Base-by-base conservation (phyloP, 1,140 invertebrate species). In the Cyclargus thomasi region DNA sequence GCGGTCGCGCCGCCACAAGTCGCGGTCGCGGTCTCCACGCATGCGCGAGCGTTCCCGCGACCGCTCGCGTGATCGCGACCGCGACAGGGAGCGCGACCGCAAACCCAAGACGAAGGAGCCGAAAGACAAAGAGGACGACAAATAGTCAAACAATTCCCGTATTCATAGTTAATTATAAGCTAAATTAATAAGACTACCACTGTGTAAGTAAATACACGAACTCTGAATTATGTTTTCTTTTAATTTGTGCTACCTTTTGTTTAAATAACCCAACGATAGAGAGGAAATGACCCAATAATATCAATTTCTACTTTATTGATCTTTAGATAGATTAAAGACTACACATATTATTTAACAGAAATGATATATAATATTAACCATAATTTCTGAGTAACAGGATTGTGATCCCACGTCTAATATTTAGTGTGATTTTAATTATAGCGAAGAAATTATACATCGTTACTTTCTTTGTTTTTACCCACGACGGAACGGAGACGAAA, bases 71-170 rank as follows among this genome's bases (percentile, higher is more conserved):
- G 79, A 80, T 6, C 72, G 80, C 1, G 75, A 77, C 1, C 70
- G 81, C 0, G 76, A 76, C n/a, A 73, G 80, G 2, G 82, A 87
- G 64, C 72, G 84, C 22, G 83, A 86, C 23, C 80, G 83, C 17
- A 88, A 90, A 67, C 77, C 85, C 55, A 90, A 88, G 68, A 69
- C 64, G 10, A 88, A 88, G 71, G 84, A 88, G 57, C 47, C 72
- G n/a, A 88, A 90, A 69, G 86, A 90, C 4, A 88, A 90, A 71
- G 88, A 88, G 2, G 83, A 90, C n/a, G 85, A 90, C 0, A 86
- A 88, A 74, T 83, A 78, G 65, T 36, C 18, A 36, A 20, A 62
- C 59, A 62, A 20, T 35, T 67, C 23, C 36, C 57, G 17, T 67
- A 67, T 14, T 16, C 4, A 64, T 18, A 47, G 29, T 21, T 67